Percentiles rank a stretch among this genome's conserved stretches.
Evolutionary conservation across 2,888 invertebrate genomes (phyloP).

Genomic region (Parapristionchus giblindavisi): DNA sequence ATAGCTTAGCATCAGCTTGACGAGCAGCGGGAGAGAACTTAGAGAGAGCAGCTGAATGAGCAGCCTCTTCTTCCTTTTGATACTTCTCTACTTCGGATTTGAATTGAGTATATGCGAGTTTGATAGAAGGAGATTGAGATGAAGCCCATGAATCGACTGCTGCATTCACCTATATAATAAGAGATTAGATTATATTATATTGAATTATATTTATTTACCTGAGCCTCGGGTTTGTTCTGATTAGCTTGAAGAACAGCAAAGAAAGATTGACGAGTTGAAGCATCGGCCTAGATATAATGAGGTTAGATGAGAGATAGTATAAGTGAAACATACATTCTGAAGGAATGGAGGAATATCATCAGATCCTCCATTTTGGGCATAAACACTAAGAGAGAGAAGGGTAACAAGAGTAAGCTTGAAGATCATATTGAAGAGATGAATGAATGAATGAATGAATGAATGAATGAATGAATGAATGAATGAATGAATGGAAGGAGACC

Average conservation of each 20-base stretch:
- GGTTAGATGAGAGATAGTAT: not conserved
- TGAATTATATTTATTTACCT: not conserved
- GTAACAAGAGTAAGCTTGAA: slow-evolving; percentile 47
- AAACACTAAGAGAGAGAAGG: slow-evolving; percentile 49
- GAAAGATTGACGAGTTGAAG: slow-evolving; percentile 1
- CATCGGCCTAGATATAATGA: slow-evolving; percentile 11
- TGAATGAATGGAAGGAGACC: slow-evolving; percentile 12
- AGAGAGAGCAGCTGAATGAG: slow-evolving; percentile 59
- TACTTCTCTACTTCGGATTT: slow-evolving; percentile 37
- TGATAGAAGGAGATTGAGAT: slow-evolving; percentile 4
- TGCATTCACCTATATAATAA: slow-evolving; percentile 15
- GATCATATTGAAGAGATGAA: slow-evolving; percentile 27
- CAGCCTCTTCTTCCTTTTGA: slow-evolving; percentile 57
- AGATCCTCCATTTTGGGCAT: slow-evolving; percentile 50
- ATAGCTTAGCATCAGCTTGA: slow-evolving; percentile 30
- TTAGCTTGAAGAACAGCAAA: slow-evolving; percentile 31
- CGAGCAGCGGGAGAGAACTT: slow-evolving; percentile 62
- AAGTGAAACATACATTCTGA: slow-evolving; percentile 41
- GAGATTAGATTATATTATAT: not conserved
- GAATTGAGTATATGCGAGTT: slow-evolving; percentile 10
- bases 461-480: slow-evolving; percentile 7
- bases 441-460: slow-evolving; percentile 20
- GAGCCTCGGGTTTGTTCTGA: slow-evolving; percentile 30
- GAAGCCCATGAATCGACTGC: slow-evolving; percentile 33
- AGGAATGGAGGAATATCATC: slow-evolving; percentile 59